A percentile compares a stretch with the other conserved stretches of the same genome.
Evolutionary conservation across 2,888 invertebrate genomes (phyloP).

Genomic region (Thumatha senex): DNA sequence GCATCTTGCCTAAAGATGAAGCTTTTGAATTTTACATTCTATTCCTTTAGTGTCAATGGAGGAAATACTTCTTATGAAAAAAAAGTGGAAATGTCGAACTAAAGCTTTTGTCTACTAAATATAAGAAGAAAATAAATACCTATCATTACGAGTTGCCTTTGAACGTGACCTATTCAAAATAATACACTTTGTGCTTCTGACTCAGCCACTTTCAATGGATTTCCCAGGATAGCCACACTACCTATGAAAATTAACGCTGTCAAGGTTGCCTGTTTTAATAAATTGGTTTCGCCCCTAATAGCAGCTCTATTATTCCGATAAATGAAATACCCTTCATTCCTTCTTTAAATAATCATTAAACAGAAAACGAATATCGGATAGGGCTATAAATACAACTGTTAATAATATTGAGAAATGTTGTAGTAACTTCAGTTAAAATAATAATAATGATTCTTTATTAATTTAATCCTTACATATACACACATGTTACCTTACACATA

Average conservation of each 20-base stretch:
- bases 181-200: not conserved
- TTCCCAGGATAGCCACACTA: not conserved
- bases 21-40: no score
- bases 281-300: not conserved
- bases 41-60: not conserved
- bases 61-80: slow-evolving; percentile 1
- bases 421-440: no score
- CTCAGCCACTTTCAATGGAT: not conserved
- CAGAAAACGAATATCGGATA: no score
- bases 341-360: no score
- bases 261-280: not conserved
- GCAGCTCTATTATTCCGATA: no score
- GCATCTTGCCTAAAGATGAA: no score
- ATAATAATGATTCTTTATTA: no score
- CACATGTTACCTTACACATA: no score
- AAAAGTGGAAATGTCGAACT: slow-evolving; percentile 17
- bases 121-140: not conserved
- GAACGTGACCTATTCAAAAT: not conserved
- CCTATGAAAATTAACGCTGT: not conserved
- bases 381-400: no score
- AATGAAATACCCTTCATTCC: no score
- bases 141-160: not conserved
- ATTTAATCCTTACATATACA: no score
- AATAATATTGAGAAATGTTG: no score
- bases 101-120: not conserved